phyloP scores from a whole-genome alignment of 2,888 invertebrate genomes.

The Eupithecia tripunctaria region DNA sequence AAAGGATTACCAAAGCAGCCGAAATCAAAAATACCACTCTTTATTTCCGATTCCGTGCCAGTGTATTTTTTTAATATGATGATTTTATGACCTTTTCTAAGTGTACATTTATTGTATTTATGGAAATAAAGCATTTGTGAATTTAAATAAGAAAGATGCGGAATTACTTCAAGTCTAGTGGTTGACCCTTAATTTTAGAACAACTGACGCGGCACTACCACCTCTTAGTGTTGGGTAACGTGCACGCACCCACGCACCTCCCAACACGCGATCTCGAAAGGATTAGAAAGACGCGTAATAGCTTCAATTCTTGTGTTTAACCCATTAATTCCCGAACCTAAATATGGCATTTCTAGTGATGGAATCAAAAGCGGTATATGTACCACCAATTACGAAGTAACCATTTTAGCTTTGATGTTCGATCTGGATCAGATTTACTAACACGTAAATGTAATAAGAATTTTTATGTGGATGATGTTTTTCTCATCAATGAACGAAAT shows the following conservation, averaged over 20 bases:
- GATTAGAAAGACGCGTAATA: slow-evolving; percentile 15
- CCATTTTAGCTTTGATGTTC: not conserved
- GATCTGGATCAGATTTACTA: too few species aligned
- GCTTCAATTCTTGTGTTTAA: not conserved
- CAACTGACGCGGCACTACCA: slow-evolving; percentile 57
- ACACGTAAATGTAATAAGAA: too few species aligned
- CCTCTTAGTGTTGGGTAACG: slow-evolving; percentile 10
- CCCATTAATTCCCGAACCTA: slow-evolving; percentile 8
- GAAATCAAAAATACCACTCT: too few species aligned
- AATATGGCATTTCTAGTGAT: slow-evolving; percentile 1
- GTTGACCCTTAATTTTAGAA: too few species aligned
- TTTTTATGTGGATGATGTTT: not conserved
- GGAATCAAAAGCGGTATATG: not conserved
- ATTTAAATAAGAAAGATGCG: slow-evolving; percentile 17
- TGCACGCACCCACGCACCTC: slow-evolving; percentile 6
- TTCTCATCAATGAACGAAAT: not conserved
- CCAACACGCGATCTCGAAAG: slow-evolving; percentile 17
- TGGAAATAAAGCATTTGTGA: too few species aligned
- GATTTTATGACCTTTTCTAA: too few species aligned
- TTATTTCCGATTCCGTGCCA: too few species aligned
- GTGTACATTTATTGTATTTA: too few species aligned
- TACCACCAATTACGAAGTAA: not conserved
- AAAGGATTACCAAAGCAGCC: too few species aligned
- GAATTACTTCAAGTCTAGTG: not conserved
- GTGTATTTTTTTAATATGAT: too few species aligned